A percentile compares a stretch with the other conserved stretches of the same genome.
These are phyloP conservation scores for Harpalus rubripes DNA, from an alignment of 2,888 invertebrate genomes.

Conservation along the genomic window DNA sequence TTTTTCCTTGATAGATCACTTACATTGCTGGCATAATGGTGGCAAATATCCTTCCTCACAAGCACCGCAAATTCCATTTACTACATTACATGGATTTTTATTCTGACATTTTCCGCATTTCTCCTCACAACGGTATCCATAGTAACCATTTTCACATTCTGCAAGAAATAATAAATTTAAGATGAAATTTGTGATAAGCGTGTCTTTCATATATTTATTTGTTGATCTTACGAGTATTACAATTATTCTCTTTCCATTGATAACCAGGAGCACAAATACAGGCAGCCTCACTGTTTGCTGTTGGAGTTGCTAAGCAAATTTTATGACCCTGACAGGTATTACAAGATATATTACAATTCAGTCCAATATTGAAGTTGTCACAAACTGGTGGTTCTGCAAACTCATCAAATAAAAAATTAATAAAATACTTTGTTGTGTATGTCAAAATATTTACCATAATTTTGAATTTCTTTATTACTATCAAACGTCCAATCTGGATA, in stretches of 20 bases:
- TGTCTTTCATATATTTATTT: neutral
- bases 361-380: neutral
- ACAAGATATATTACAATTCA: slow-evolving; percentile 19
- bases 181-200: neutral
- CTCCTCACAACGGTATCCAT: slow-evolving; percentile 48
- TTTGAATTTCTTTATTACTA: neutral
- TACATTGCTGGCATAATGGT: slow-evolving; percentile 35
- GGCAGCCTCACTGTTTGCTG: neutral
- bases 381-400: slow-evolving; percentile 13
- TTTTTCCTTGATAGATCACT: neutral
- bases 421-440: neutral
- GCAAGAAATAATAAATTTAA: slow-evolving; percentile 10
- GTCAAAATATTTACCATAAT: neutral
- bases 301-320: slow-evolving; percentile 5
- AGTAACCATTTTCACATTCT: slow-evolving; percentile 23
- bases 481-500: slow-evolving; percentile 24
- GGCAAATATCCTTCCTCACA: slow-evolving; percentile 23
- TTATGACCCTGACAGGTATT: neutral
- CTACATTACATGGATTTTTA: neutral
- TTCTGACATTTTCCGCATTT: slow-evolving; percentile 43
- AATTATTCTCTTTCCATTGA: neutral
- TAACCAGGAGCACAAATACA: slow-evolving; percentile 29
- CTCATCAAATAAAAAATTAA: neutral
- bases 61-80: slow-evolving; percentile 26
- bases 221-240: neutral